Base-by-base conservation (phyloP, 2,113 vertebrate species). In the Cervus canadensis region DNA sequence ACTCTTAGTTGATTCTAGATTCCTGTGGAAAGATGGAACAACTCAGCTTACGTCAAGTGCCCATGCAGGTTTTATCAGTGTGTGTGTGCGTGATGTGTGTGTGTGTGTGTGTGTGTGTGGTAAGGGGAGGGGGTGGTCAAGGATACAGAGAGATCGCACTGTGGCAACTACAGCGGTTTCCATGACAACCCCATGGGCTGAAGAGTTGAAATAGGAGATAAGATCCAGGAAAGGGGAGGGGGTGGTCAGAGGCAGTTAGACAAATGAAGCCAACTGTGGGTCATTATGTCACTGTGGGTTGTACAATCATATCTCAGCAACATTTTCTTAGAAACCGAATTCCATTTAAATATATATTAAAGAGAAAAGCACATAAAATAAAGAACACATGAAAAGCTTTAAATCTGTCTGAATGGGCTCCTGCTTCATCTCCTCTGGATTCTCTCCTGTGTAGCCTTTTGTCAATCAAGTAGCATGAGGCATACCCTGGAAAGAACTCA, bases 351-450 rank as follows among this genome's bases (percentile, higher is more conserved):
- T 48, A 43, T 25, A 50, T 30, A 28, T 67, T 82, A 36, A 95
- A 96, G 85, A 87, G 57, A 76, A 48, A 81, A 79, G 26, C 71
- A 91, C 7, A 7, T 30, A 45, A 79, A 76, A 26, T 43, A 91
- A 43, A 83, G 50, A 83, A 67, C 13, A 43, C 54, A 40, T 14
- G 33, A 62, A 76, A 54, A 56, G 43, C 81, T 79, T 86, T 60
- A 50, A 87, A 40, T 21, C 10, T n/a, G 45, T 56, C 33, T 21
- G 12, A 57, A 56, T 28, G 48, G 54, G 14, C 43, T 91, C 36
- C 21, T 43, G 33, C 67, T 95, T 97, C 71, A 54, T 57, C 48
- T 50, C 45, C 54, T 84, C 36, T 83, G n/a, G 23, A 67, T 95
- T 76, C 40, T 93, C 25, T 94, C 57, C 52, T 43, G 5, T 54